Conservation (phyloP, 2,797 vertebrate genomes). For the Rhinichthys osculus region DNA sequence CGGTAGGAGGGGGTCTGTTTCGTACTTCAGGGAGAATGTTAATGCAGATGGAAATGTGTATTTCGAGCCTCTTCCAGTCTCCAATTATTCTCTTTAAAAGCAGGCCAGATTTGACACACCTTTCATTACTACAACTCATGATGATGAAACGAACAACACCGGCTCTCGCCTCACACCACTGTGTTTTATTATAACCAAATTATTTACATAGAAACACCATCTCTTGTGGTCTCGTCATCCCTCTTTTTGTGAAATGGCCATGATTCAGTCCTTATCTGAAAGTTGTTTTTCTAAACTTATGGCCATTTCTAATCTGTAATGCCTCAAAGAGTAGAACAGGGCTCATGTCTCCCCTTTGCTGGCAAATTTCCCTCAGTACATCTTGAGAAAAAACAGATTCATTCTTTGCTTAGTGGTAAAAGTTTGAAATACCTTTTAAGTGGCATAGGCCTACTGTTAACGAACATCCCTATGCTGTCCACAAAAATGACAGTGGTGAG, state of each 20-base stretch:
- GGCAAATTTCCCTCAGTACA: not conserved
- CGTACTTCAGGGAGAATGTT: conserved; percentile 19
- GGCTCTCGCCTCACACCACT: conserved; percentile 2
- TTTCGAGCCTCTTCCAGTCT: conserved; percentile 30
- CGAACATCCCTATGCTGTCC: not conserved
- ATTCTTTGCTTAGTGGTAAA: not conserved
- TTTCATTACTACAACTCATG: conserved; percentile 50
- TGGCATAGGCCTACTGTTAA: not conserved
- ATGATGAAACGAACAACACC: conserved; percentile 45
- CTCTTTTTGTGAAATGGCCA: conserved; percentile 30
- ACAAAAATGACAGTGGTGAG: not conserved
- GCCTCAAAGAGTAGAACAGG: conserved; percentile 2
- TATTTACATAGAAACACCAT: conserved; percentile 22
- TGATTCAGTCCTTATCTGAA: conserved; percentile 13
- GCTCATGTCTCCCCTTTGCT: not conserved
- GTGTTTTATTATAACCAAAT: conserved; percentile 20
- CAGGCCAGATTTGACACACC: conserved; percentile 53
- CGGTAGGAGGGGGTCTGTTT: conserved; percentile 10
- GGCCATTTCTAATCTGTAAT: not conserved
- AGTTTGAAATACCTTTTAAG: not conserved
- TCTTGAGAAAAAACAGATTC: not conserved
- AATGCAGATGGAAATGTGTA: conserved; percentile 48
- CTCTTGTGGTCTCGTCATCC: conserved; percentile 17
- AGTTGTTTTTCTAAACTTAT: conserved; percentile 6
- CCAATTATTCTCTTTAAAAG: conserved; percentile 55